phyloP scores from a whole-genome alignment of 2,888 invertebrate species.

The Ormyrus rosae region DNA sequence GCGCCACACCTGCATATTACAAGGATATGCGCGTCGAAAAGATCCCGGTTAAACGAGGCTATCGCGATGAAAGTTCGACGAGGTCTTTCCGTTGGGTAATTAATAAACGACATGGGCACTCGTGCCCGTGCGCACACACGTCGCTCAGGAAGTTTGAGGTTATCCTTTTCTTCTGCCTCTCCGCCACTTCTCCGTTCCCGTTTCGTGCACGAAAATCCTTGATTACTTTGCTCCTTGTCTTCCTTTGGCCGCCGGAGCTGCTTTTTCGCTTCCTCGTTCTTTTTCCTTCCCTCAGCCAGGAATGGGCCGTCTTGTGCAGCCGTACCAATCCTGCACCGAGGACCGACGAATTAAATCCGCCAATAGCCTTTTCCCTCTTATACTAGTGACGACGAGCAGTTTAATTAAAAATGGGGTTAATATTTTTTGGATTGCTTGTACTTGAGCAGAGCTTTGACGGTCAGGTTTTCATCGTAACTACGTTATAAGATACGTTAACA shows the following conservation, averaged over 20 bases:
- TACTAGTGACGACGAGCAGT: conserved; percentile 16
- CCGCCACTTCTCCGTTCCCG: not conserved
- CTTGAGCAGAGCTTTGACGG: not conserved
- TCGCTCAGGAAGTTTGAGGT: not conserved
- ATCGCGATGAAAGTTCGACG: conserved; percentile 13
- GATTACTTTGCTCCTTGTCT: conserved; percentile 39
- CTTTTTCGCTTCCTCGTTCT: conserved; percentile 20
- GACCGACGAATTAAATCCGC: conserved; percentile 39
- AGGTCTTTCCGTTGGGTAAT: conserved; percentile 17
- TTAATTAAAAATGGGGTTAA: conserved; percentile 40
- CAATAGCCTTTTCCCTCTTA: conserved; percentile 42
- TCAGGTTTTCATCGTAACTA: conserved; percentile 5
- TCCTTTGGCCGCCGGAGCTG: not conserved
- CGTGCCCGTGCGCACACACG: not conserved
- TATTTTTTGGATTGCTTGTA: conserved; percentile 27
- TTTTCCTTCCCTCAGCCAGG: conserved; percentile 8
- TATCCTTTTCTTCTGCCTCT: not conserved
- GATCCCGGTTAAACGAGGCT: not conserved
- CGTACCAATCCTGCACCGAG: conserved; percentile 40
- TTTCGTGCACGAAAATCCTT: conserved; percentile 47
- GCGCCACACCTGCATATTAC: not conserved
- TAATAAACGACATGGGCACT: conserved; percentile 52
- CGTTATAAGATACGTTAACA: not conserved
- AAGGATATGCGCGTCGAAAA: not conserved
- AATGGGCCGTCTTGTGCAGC: conserved; percentile 47